These are phyloP conservation scores for Pseudonaja textilis DNA, from an alignment of 2,113 vertebrate genomes.

Conservation along the genomic window DNA sequence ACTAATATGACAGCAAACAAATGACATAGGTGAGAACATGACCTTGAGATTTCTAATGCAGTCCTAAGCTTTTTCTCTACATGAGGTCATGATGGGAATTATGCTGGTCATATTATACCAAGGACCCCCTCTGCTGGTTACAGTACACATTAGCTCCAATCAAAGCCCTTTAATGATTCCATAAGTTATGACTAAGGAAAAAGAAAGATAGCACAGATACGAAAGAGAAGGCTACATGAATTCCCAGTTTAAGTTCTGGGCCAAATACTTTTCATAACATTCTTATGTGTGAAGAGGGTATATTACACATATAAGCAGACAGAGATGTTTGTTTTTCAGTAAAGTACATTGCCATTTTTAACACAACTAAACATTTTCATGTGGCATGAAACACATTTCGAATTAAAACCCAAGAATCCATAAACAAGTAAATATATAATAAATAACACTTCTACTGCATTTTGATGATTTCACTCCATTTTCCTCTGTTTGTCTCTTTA, in stretches of 20 bases:
- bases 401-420: constrained; percentile 30
- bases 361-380: constrained; percentile 37
- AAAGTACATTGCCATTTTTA: constrained; percentile 39
- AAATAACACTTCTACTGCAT: constrained; percentile 15
- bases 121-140: constrained; percentile 62
- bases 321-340: constrained; percentile 34
- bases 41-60: constrained; percentile 14
- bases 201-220: constrained; percentile 3
- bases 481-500: constrained; percentile 14
- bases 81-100: neutral
- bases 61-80: neutral
- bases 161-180: neutral
- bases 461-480: constrained; percentile 12
- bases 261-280: neutral
- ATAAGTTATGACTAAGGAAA: neutral
- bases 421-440: neutral
- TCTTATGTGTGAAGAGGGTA: neutral
- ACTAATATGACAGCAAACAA: constrained; percentile 56
- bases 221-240: neutral
- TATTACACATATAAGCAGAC: constrained; percentile 30
- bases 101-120: neutral
- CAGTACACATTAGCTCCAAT: neutral
- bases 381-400: constrained; percentile 39
- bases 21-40: constrained; percentile 22
- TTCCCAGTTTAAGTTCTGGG: constrained; percentile 13